These are phyloP conservation scores for Julus scandinavius DNA, from an alignment of 2,888 invertebrate species.

Conservation along the genomic window DNA sequence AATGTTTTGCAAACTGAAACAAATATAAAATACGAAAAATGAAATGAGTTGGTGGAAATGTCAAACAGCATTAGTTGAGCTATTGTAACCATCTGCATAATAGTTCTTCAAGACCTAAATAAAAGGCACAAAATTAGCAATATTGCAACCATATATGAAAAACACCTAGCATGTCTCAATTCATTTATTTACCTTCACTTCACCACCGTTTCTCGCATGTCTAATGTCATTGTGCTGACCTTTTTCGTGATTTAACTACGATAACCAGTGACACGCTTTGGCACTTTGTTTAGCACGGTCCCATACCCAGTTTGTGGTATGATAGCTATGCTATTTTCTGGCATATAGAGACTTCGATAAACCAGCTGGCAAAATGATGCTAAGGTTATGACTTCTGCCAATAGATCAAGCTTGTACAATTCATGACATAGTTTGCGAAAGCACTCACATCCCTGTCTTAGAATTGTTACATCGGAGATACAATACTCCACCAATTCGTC, in stretches of 20 bases:
- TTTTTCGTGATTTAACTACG: neutral
- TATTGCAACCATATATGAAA: too few relatives aligned
- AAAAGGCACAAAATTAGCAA: neutral
- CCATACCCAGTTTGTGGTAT: neutral
- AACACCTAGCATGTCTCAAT: too few relatives aligned
- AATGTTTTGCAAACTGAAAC: too few relatives aligned
- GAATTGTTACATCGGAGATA: too few relatives aligned
- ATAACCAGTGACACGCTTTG: neutral
- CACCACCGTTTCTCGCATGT: conserved; percentile 26
- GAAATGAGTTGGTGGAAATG: too few relatives aligned
- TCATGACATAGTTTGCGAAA: neutral
- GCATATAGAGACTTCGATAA: neutral
- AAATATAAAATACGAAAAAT: too few relatives aligned
- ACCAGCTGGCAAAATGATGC: neutral
- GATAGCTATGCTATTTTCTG: neutral
- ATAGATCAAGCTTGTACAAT: neutral
- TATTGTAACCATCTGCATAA: neutral
- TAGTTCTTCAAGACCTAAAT: neutral
- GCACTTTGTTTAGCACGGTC: neutral
- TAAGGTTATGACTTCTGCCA: neutral
- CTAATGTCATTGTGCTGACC: neutral
- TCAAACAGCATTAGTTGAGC: conserved; percentile 50
- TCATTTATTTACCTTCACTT: neutral
- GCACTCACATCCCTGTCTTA: neutral
- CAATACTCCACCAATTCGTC: neutral